Conservation (phyloP, 2,888 invertebrate genomes). For the Graphium colonna region DNA sequence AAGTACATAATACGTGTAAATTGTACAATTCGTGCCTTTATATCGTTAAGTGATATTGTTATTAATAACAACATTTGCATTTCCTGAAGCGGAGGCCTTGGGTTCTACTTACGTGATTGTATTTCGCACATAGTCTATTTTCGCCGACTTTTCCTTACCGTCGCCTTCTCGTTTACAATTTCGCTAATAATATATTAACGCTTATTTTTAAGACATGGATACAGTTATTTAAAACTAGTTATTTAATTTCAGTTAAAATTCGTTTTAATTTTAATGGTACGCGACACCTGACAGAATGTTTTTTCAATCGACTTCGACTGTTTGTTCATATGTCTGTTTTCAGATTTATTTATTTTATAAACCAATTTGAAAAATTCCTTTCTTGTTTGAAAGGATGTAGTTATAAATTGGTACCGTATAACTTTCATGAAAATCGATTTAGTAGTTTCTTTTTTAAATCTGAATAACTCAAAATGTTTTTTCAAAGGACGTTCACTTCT, state of each 20-base stretch:
- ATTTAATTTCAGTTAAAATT: background rate
- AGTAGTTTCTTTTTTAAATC: too few relatives aligned
- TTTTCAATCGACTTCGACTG: background rate
- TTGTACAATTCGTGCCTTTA: background rate
- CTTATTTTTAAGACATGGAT: background rate
- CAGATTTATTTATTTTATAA: background rate
- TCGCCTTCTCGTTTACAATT: conserved; percentile 1
- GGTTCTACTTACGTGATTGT: conserved; percentile 4
- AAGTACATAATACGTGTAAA: too few relatives aligned
- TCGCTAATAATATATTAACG: background rate
- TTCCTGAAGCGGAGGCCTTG: conserved; percentile 9
- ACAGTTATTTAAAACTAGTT: background rate
- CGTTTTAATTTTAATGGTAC: background rate
- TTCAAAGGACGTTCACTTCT: too few relatives aligned
- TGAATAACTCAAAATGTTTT: too few relatives aligned
- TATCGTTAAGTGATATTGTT: conserved; percentile 1
- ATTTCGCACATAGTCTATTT: conserved; percentile 3
- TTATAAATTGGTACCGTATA: too few relatives aligned
- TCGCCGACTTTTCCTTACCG: background rate
- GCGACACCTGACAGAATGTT: too few relatives aligned
- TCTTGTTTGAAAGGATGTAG: too few relatives aligned
- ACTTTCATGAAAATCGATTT: too few relatives aligned
- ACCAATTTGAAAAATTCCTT: too few relatives aligned
- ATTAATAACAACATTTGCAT: background rate
- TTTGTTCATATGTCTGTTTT: background rate